phyloP scores from a whole-genome alignment of 37 sponge, comb jelly and placozoan genomes.

The Mnemiopsis leidyi region DNA sequence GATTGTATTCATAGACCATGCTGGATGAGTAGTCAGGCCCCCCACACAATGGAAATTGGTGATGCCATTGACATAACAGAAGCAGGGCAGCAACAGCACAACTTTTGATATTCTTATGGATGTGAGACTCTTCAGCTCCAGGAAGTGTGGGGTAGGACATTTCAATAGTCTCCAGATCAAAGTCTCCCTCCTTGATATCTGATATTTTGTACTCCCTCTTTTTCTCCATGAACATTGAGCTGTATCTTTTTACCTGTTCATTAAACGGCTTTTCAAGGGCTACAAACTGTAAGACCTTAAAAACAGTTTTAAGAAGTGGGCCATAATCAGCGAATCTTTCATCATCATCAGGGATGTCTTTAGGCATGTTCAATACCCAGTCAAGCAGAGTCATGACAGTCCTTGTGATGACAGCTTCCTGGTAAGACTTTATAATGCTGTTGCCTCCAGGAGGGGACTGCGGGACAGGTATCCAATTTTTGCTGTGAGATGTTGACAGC shows the following conservation, averaged over 20 bases:
- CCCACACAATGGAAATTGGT: conserved; percentile 38
- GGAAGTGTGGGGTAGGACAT: background rate
- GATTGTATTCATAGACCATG: conserved; percentile 59
- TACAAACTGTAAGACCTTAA: background rate
- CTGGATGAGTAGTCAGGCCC: conserved; percentile 61
- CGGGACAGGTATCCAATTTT: background rate
- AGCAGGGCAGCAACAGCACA: conserved; percentile 24
- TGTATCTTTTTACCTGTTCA: background rate
- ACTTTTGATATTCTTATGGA: background rate
- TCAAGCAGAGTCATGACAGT: conserved; percentile 8
- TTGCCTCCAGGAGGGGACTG: background rate
- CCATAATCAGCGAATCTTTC: background rate
- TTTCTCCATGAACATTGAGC: background rate
- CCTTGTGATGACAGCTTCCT: background rate
- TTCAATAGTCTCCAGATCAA: background rate
- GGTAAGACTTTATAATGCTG: background rate
- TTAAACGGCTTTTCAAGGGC: background rate
- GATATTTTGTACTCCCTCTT: background rate
- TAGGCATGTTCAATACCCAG: conserved; percentile 10
- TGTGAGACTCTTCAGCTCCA: background rate
- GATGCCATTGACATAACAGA: background rate
- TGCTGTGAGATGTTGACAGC: background rate
- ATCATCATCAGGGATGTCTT: background rate
- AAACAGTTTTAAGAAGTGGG: background rate
- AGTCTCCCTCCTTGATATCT: background rate